Evolutionary conservation across 2,113 vertebrate species (phyloP).

Genomic region (Excalfactoria chinensis): DNA sequence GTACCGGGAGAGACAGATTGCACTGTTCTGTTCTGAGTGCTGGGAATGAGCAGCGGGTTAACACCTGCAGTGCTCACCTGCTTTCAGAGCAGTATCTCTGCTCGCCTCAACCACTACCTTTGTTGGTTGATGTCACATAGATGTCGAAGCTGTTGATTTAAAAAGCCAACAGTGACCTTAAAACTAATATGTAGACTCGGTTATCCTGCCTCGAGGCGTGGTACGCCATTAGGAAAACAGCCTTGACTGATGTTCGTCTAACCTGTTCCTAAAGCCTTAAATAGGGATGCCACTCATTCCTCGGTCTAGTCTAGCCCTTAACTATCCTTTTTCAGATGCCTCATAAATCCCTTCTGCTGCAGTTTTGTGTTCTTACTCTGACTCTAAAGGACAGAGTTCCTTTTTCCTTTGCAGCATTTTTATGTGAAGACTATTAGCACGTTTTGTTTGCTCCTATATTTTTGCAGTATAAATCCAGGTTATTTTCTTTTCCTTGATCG

Average conservation of each 20-base stretch:
- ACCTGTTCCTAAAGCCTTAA: slow-evolving; percentile 16
- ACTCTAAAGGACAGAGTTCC: neutral
- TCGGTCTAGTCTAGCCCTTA: neutral
- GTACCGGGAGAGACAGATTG: neutral
- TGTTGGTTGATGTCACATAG: neutral
- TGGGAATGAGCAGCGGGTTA: neutral
- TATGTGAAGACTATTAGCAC: neutral
- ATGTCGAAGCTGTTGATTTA: neutral
- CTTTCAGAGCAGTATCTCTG: neutral
- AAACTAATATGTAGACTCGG: neutral
- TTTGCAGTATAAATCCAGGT: neutral
- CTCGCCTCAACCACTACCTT: neutral
- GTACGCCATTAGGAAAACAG: neutral
- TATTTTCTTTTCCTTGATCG: neutral
- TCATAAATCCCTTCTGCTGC: neutral
- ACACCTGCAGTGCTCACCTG: neutral
- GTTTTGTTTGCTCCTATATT: neutral
- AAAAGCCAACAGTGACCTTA: neutral
- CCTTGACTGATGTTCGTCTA: neutral
- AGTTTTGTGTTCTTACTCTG: neutral
- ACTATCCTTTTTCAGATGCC: neutral
- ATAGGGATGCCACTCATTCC: slow-evolving; percentile 30
- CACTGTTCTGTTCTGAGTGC: neutral
- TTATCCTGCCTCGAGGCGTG: neutral
- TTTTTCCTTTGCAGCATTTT: neutral